Percentiles rank a stretch among this genome's conserved stretches.
Conservation (phyloP, 2,797 vertebrate genomes). For the Tenualosa ilisha region DNA sequence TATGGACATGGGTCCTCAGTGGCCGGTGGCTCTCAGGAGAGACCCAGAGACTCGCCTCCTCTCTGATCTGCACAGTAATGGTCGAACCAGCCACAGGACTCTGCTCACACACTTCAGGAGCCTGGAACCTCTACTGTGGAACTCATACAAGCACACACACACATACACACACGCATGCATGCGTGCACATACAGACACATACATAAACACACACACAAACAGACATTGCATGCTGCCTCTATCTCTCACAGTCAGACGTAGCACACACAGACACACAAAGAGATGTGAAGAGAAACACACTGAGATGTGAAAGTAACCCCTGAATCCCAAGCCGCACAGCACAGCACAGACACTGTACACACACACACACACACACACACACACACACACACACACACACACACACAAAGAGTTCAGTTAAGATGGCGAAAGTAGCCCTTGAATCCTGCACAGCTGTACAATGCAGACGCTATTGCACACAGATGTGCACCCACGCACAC, state of each 20-base stretch:
- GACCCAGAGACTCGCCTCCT: not conserved
- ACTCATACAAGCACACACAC: not conserved
- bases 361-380: conserved; percentile 4
- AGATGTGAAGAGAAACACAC: not conserved
- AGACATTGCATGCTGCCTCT: no score
- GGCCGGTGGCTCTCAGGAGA: not conserved
- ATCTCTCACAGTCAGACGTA: no score
- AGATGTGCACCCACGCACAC: no score
- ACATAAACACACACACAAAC: not conserved
- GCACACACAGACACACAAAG: not conserved
- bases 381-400: not conserved
- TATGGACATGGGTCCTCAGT: not conserved
- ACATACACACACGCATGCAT: not conserved
- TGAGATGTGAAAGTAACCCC: no score
- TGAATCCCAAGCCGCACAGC: not conserved
- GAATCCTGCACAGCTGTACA: no score
- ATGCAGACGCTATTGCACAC: no score
- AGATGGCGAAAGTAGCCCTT: no score
- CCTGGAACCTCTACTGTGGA: no score
- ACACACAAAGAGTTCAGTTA: no score
- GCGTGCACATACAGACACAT: not conserved
- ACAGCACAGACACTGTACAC: not conserved
- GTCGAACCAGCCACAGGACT: conserved; percentile 30
- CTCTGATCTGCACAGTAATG: conserved; percentile 21
- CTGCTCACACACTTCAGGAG: conserved; percentile 13